Percentiles rank a stretch among this genome's conserved stretches.
Conservation (phyloP, 1,140 invertebrate species). For the Drosophila kanapiae region DNA sequence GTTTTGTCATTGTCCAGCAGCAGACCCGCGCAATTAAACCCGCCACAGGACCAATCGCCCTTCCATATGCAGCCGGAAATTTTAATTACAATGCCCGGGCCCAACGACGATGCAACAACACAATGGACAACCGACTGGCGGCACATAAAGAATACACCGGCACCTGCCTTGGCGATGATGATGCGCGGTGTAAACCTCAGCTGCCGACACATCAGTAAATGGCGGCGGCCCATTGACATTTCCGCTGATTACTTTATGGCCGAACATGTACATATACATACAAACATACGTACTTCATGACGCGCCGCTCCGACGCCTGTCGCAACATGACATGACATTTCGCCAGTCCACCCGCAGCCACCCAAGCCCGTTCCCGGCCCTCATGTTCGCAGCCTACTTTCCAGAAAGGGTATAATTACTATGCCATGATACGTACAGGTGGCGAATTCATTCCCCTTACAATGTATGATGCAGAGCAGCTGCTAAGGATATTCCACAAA, state of each 20-base stretch:
- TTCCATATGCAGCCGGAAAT: constrained; percentile 69
- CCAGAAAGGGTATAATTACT: constrained; percentile 50
- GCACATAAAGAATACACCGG: constrained; percentile 26
- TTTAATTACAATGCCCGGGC: constrained; percentile 71
- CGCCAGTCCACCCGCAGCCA: constrained; percentile 35
- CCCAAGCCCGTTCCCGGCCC: background rate
- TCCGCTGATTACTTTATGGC: constrained; percentile 83
- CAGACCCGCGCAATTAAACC: constrained; percentile 65
- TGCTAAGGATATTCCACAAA: background rate
- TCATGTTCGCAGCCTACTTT: background rate
- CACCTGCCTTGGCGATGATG: constrained; percentile 51
- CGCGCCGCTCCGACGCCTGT: constrained; percentile 62
- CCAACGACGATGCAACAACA: constrained; percentile 15
- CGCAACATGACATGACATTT: constrained; percentile 77
- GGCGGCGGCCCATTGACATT: constrained; percentile 81
- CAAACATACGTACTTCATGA: constrained; percentile 40
- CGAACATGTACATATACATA: constrained; percentile 34
- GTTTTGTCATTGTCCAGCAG: constrained; percentile 18
- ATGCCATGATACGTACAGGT: constrained; percentile 33
- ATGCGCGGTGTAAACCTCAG: constrained; percentile 73
- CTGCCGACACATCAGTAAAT: constrained; percentile 80
- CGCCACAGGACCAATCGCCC: constrained; percentile 48
- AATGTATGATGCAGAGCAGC: background rate
- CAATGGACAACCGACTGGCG: constrained; percentile 11
- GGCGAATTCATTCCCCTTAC: background rate